phyloP scores from a whole-genome alignment of 2,797 vertebrate genomes.

The Pampus argenteus region DNA sequence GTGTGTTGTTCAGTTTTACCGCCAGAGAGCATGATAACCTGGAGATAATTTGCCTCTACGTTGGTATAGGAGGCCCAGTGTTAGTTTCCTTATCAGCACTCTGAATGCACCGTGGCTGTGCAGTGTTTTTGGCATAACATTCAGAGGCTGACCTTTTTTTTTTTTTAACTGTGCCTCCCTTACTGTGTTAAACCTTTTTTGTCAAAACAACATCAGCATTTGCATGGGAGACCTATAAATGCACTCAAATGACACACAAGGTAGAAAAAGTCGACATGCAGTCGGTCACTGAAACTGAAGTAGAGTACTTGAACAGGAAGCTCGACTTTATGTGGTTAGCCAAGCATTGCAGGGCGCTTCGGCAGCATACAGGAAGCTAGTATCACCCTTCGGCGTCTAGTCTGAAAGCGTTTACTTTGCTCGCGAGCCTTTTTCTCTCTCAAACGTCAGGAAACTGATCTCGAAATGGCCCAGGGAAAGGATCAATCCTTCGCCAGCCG shows the following conservation, averaged over 20 bases:
- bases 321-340: slow-evolving; percentile 80
- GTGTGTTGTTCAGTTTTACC: slow-evolving; percentile 61
- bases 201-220: slow-evolving; percentile 13
- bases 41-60: slow-evolving; percentile 19
- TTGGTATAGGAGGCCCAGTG: slow-evolving; percentile 21
- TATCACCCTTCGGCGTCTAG: slow-evolving; percentile 61
- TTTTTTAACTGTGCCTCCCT: not conserved
- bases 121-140: slow-evolving; percentile 39
- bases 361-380: slow-evolving; percentile 91
- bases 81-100: slow-evolving; percentile 51
- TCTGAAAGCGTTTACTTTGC: slow-evolving; percentile 64
- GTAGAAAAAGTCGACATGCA: slow-evolving; percentile 27
- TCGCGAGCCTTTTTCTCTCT: slow-evolving; percentile 36
- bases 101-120: slow-evolving; percentile 26
- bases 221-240: slow-evolving; percentile 1
- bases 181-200: not conserved
- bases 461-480: slow-evolving; percentile 90
- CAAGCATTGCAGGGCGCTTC: slow-evolving; percentile 68
- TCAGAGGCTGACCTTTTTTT: slow-evolving; percentile 3
- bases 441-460: slow-evolving; percentile 26
- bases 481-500: slow-evolving; percentile 91
- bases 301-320: slow-evolving; percentile 82
- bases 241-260: slow-evolving; percentile 24
- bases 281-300: slow-evolving; percentile 33
- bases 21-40: slow-evolving; percentile 70